Conservation (phyloP, 2,797 vertebrate genomes). For the Falco naumanni region DNA sequence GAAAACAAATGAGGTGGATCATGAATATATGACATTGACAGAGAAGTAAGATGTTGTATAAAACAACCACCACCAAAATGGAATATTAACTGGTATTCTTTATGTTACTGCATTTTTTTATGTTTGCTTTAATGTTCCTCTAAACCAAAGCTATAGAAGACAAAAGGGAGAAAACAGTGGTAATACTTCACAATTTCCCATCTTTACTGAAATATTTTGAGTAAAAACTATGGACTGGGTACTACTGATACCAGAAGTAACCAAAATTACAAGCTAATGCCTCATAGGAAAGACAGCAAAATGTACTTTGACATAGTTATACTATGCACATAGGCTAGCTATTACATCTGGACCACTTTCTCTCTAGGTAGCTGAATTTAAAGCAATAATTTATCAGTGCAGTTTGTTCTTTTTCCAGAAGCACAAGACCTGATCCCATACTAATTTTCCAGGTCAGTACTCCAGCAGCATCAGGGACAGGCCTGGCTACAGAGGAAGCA, state of each 20-base stretch:
- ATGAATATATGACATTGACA: not conserved
- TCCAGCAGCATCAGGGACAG: not conserved
- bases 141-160: not conserved
- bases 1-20: constrained; percentile 19
- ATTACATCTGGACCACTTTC: not conserved
- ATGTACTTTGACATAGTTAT: not conserved
- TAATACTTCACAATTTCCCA: not conserved
- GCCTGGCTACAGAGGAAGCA: not conserved
- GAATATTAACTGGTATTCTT: constrained; percentile 76
- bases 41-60: not conserved
- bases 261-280: not conserved
- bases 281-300: not conserved
- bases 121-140: not conserved
- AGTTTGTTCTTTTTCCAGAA: not conserved
- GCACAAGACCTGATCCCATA: not conserved
- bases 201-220: not conserved
- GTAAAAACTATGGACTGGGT: not conserved
- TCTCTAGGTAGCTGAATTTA: not conserved
- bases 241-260: not conserved
- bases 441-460: not conserved
- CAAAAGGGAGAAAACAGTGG: not conserved
- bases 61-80: not conserved
- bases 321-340: not conserved
- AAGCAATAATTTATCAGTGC: not conserved
- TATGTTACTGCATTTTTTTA: constrained; percentile 79